phyloP scores from a whole-genome alignment of 2,113 vertebrate species.

The Prochilodus magdalenae region DNA sequence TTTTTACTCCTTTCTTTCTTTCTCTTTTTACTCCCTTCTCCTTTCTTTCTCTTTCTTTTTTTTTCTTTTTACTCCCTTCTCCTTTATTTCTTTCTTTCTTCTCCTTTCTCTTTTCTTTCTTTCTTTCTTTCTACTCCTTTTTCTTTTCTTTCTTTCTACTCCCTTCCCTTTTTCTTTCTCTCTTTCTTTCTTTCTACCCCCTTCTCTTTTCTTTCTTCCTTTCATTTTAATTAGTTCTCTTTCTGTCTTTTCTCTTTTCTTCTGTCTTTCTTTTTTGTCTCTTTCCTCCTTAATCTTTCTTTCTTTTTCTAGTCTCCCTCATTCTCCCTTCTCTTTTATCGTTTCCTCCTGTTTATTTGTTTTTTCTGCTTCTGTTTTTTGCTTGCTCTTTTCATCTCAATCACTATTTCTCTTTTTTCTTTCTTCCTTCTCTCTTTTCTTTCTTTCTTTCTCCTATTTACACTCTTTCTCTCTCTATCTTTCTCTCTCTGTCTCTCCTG shows the following conservation, averaged over 20 bases:
- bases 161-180: too few species aligned
- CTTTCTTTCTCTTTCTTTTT: background rate
- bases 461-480: background rate
- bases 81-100: background rate
- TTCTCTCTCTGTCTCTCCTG: background rate
- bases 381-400: background rate
- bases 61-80: background rate
- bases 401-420: background rate
- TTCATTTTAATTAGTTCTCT: background rate
- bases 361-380: background rate
- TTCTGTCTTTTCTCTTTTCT: background rate
- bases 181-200: background rate
- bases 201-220: background rate
- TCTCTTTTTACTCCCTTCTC: background rate
- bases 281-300: background rate
- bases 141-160: too few species aligned
- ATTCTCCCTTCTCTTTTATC: too few species aligned
- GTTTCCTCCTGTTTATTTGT: too few species aligned
- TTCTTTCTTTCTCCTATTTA: background rate
- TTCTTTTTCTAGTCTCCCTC: background rate
- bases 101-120: too few species aligned
- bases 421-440: slow-evolving; percentile 3
- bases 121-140: too few species aligned
- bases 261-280: background rate
- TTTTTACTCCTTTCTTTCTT: background rate